Conservation (phyloP, 1,140 invertebrate genomes). For the Ostrea denselamellosa region DNA sequence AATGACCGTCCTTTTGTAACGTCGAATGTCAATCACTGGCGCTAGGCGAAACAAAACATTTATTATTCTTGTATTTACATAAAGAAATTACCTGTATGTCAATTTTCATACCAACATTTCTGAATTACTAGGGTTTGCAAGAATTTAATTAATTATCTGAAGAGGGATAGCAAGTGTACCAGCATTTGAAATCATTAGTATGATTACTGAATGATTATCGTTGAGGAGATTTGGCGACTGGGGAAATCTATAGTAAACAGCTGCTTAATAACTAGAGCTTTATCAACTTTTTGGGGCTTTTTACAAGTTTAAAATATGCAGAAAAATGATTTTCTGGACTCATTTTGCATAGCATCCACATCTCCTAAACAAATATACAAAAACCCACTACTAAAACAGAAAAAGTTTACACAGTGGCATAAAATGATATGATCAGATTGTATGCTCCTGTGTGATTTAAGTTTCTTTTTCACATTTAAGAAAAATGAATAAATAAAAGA, state of each 20-base stretch:
- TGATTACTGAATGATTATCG: conserved; percentile 29
- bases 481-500: too few relatives aligned
- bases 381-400: too few relatives aligned
- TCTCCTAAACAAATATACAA: too few relatives aligned
- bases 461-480: too few relatives aligned
- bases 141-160: conserved; percentile 39
- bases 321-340: too few relatives aligned
- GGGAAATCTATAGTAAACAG: conserved; percentile 2
- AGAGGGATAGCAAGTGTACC: conserved; percentile 8
- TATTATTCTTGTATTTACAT: conserved; percentile 39
- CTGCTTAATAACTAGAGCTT: background rate
- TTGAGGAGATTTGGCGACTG: conserved; percentile 23
- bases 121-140: conserved; percentile 14
- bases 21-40: background rate
- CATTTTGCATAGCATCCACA: too few relatives aligned
- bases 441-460: too few relatives aligned
- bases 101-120: conserved; percentile 33
- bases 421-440: too few relatives aligned
- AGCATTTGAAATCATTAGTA: conserved; percentile 36
- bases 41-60: conserved; percentile 22
- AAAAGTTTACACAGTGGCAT: too few relatives aligned
- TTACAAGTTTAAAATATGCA: too few relatives aligned
- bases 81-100: conserved; percentile 38
- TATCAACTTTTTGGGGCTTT: too few relatives aligned
- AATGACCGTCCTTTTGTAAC: conserved; percentile 28